Conservation (phyloP, 2,888 invertebrate genomes). For the Helobdella robusta region DNA sequence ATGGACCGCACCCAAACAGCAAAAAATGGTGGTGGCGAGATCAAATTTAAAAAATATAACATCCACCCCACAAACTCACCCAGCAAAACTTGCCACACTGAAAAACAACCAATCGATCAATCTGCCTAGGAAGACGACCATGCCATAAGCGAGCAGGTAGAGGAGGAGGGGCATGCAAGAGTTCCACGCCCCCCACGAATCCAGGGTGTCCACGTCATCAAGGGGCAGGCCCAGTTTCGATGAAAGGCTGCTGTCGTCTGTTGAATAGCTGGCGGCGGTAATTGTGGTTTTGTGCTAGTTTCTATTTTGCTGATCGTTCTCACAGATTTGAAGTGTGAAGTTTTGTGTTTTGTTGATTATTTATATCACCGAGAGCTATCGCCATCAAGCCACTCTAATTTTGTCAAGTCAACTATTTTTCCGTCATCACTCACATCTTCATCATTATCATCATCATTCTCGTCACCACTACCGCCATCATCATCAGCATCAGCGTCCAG, state of each 20-base stretch:
- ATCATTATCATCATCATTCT: too few relatives aligned
- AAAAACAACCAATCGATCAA: conserved; percentile 20
- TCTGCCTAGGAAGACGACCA: conserved; percentile 26
- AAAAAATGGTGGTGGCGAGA: neutral
- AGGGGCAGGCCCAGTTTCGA: conserved; percentile 28
- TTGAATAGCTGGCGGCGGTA: too few relatives aligned
- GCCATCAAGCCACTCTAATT: too few relatives aligned
- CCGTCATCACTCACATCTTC: too few relatives aligned
- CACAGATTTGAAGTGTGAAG: too few relatives aligned
- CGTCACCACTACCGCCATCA: too few relatives aligned
- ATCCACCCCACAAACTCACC: neutral
- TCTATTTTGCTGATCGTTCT: too few relatives aligned
- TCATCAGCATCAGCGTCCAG: too few relatives aligned
- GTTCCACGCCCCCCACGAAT: conserved; percentile 30
- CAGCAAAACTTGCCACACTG: neutral
- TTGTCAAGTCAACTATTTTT: too few relatives aligned
- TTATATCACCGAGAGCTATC: too few relatives aligned
- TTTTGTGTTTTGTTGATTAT: too few relatives aligned
- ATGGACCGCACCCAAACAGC: neutral
- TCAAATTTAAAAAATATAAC: conserved; percentile 1
- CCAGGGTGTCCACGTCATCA: conserved; percentile 30
- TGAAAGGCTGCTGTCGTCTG: conserved; percentile 32
- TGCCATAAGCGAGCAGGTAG: conserved; percentile 32
- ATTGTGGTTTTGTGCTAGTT: too few relatives aligned
- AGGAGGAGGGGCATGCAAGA: conserved; percentile 33